Conservation (phyloP, 2,113 vertebrate genomes). For the Struthidea cinerea region DNA sequence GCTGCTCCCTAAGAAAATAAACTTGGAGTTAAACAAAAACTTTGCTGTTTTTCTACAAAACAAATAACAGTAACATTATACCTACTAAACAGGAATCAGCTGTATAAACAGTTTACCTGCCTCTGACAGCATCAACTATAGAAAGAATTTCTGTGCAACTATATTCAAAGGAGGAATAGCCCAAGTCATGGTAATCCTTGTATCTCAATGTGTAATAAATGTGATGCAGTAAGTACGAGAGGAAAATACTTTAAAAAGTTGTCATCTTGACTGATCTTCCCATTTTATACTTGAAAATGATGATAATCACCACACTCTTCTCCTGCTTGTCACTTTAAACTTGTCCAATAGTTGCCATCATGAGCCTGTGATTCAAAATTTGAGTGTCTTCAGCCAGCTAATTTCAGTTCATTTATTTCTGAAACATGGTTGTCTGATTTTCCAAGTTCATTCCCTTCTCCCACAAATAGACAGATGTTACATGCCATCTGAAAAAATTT, state of each 20-base stretch:
- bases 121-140: neutral
- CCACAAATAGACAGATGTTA: neutral
- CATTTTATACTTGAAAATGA: neutral
- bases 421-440: neutral
- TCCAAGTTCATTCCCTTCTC: neutral
- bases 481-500: neutral
- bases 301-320: neutral
- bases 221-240: neutral
- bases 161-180: neutral
- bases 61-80: slow-evolving; percentile 57
- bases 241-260: neutral
- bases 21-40: slow-evolving; percentile 72
- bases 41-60: slow-evolving; percentile 54
- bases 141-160: slow-evolving; percentile 20
- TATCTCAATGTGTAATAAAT: neutral
- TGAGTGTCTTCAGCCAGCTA: neutral
- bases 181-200: neutral
- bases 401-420: neutral
- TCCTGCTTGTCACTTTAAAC: neutral
- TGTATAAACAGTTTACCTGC: slow-evolving; percentile 69
- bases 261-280: neutral
- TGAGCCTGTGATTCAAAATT: neutral
- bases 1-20: slow-evolving; percentile 78
- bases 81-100: slow-evolving; percentile 64
- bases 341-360: neutral